Evolutionary conservation across 2,888 invertebrate species (phyloP), one percentile per base, ranked within the genome.

Genomic region (Amblyjoppa proteus): DNA sequence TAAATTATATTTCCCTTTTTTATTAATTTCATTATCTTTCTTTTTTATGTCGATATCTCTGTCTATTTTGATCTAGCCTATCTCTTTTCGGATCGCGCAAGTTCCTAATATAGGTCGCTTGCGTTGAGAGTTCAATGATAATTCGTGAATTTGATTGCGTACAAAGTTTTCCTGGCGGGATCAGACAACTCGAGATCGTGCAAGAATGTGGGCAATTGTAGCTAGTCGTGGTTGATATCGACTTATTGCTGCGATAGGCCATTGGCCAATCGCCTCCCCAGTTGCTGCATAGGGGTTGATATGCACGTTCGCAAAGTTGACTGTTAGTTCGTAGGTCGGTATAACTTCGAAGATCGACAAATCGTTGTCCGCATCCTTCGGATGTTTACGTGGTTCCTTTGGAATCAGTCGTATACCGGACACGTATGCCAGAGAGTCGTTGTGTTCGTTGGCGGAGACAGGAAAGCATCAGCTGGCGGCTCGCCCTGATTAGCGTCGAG

Each of bases 41-140:
- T 20, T 20, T 20, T 20, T 20, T 20, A 20, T 20, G 20, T 20
- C 20, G 20, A 20, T 20, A 20, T 20, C 20, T 20, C 20, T 20
- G 34, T 61, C 28, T 61, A 61, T 61, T 28, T 61, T 61, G 7
- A 61, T 61, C 28, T 61, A 61, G 6, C 61, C 61, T 61, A 61
- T 28, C 5, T 31, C 61, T 61, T 61, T 61, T 28, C 28, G 61
- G 61, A 61, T 61, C 28, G 25, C 11, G 61, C 28, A 25, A 5
- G 28, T 7, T 25, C 28, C 28, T 4, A 11, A 25, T 28, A 28
- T 61, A 28, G 28, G 25, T 11, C 25, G 20, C 28, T 28, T 13
- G 5, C 61, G 61, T 61, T 61, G 25, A 25, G 20, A 25, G 61
- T 28, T 25, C 11, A 61, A 28, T 9, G 20, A 28, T 25, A 25